Base-by-base conservation (phyloP, 1,140 invertebrate species). In the Drosophila ficusphila region DNA sequence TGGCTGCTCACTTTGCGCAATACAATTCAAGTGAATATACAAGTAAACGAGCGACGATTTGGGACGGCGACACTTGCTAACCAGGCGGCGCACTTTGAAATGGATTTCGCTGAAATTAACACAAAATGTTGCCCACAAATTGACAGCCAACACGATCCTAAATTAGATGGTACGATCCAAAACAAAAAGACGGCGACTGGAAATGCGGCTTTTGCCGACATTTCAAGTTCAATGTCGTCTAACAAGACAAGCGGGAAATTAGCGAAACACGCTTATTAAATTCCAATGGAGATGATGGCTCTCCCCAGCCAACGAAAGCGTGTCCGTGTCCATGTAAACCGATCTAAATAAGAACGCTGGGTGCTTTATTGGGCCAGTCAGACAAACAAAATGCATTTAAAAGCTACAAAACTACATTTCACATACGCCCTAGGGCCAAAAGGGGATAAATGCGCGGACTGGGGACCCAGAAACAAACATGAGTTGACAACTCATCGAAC, bases 401-500 rank as follows among this genome's bases (percentile, higher is more conserved):
- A 82, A 86, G 82, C 82, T 77, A 86, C 82, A 86, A 86, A 86
- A 88, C 82, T 86, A 78, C 82, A 86, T 82, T 77, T 86, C 82
- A 78, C 68, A 70, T 64, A 53, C 21, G 52, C 39, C 53, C 18
- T 42, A 54, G 9, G 42, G 39, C 36, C 18, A 23, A 23, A 14
- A 34, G 42, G 27, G 38, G n/a, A 49, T 48, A 19, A 25, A 23
- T n/a, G 14, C 61, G 42, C 61, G 42, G 49, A 51, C 53, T 39
- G 62, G 51, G 36, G 46, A 23, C 29, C 56, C 58, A 27, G 58
- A 77, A 42, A 74, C 79, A 90, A 90, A 90, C 89, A 86, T 71
- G 89, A 90, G 78, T 90, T 90, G 89, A 90, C 89, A 90, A 89
- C 89, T 90, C 89, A 90, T 90, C 89, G 89, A 90, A 83, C 81